Conservation (phyloP, 2,888 invertebrate species). For the Vesta saturnalis region DNA sequence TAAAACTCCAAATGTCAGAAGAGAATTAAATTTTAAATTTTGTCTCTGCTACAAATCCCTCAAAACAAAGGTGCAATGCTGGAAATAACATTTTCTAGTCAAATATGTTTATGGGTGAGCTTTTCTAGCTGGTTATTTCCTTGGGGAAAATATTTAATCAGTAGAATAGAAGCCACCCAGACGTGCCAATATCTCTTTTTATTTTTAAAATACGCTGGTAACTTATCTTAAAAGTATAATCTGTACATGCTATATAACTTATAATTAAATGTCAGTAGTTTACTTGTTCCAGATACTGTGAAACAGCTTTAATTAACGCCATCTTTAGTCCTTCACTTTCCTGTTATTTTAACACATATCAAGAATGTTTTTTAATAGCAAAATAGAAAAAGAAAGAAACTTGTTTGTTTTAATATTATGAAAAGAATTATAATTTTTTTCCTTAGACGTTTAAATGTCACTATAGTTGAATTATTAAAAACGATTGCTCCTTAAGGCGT, state of each 20-base stretch:
- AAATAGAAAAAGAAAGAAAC: not conserved
- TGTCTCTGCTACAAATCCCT: too few relatives aligned
- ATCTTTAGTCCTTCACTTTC: slow-evolving; percentile 1
- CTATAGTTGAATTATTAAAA: not conserved
- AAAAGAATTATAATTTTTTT: not conserved
- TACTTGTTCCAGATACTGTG: slow-evolving; percentile 1
- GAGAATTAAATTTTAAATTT: too few relatives aligned
- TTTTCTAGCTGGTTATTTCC: too few relatives aligned
- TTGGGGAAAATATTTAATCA: too few relatives aligned
- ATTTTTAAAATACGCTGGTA: not conserved
- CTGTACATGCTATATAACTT: not conserved
- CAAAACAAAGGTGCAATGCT: too few relatives aligned
- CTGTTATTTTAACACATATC: slow-evolving; percentile 1
- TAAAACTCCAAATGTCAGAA: too few relatives aligned
- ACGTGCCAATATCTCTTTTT: not conserved
- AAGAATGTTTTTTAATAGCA: not conserved
- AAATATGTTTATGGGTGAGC: too few relatives aligned
- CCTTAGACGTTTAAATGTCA: not conserved
- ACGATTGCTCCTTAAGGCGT: not conserved
- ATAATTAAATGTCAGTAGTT: not conserved
- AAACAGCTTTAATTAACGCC: slow-evolving; percentile 1
- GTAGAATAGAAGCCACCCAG: too few relatives aligned
- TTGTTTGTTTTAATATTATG: not conserved
- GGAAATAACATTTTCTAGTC: too few relatives aligned
- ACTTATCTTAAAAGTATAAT: not conserved